Percentiles rank a stretch among this genome's conserved stretches.
These are phyloP conservation scores for Listrodromus nycthemerus DNA, from an alignment of 2,888 invertebrate genomes.

Conservation along the genomic window DNA sequence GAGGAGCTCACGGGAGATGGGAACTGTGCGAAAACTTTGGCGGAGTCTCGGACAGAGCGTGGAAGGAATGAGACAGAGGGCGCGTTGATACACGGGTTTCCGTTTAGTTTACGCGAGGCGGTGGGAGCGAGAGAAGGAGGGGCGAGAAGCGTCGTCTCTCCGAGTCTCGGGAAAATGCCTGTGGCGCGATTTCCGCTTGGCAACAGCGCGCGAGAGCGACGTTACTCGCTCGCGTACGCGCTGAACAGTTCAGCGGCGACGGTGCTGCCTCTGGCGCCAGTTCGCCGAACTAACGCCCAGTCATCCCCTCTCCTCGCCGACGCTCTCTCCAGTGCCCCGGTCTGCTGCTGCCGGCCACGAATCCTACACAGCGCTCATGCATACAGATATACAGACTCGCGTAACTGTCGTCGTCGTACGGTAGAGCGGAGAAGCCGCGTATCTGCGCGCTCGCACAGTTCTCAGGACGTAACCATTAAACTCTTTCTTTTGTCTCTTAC, in stretches of 20 bases:
- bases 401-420: not conserved
- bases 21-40: constrained; percentile 23
- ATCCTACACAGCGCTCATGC: not conserved
- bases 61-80: constrained; percentile 23
- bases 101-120: not conserved
- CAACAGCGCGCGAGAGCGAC: constrained; percentile 77
- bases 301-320: not conserved
- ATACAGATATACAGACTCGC: not conserved
- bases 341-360: not conserved
- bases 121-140: not conserved
- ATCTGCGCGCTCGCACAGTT: constrained; percentile 48
- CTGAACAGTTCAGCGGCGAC: constrained; percentile 19
- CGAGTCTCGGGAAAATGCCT: constrained; percentile 64
- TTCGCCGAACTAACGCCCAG: not conserved
- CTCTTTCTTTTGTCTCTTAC: constrained; percentile 3
- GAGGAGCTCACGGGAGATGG: not conserved
- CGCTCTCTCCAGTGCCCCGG: not conserved
- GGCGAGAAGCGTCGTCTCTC: constrained; percentile 34
- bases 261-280: constrained; percentile 21
- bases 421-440: not conserved
- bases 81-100: not conserved
- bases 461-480: constrained; percentile 44
- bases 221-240: constrained; percentile 39
- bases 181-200: constrained; percentile 80
- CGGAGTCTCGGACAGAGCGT: not conserved